Conservation (phyloP, 2,888 invertebrate species). For the Lasioglossum vierecki region DNA sequence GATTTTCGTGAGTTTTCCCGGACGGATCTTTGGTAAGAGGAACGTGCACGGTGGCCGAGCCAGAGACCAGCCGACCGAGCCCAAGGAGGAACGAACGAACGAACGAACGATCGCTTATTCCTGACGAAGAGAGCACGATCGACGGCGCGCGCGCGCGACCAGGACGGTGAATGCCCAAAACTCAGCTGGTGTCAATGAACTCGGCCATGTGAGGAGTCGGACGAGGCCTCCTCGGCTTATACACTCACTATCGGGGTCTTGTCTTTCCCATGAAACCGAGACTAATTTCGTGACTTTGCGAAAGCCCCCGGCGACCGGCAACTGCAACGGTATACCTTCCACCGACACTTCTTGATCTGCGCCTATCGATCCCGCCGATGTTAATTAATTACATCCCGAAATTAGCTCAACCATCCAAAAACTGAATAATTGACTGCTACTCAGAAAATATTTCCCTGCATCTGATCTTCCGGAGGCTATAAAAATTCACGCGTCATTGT, state of each 20-base stretch:
- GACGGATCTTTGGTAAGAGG: not conserved
- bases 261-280: slow-evolving; percentile 84
- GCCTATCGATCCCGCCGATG: not conserved
- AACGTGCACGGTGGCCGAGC: slow-evolving; percentile 45
- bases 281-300: slow-evolving; percentile 83
- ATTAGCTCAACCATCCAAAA: not conserved
- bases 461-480: not conserved
- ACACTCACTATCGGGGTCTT: slow-evolving; percentile 83
- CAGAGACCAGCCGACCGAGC: slow-evolving; percentile 56
- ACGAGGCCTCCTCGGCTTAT: slow-evolving; percentile 73
- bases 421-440: not conserved
- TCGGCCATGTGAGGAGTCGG: slow-evolving; percentile 82
- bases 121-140: slow-evolving; percentile 68
- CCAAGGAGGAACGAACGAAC: slow-evolving; percentile 58
- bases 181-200: slow-evolving; percentile 83
- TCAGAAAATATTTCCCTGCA: not conserved
- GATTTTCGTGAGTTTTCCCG: not conserved
- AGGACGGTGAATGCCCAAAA: slow-evolving; percentile 83
- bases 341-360: slow-evolving; percentile 38
- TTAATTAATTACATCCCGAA: not conserved
- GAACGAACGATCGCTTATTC: slow-evolving; percentile 73
- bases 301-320: slow-evolving; percentile 72
- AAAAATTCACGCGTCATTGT: not conserved
- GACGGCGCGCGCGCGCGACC: slow-evolving; percentile 73
- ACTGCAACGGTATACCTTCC: slow-evolving; percentile 30